Evolutionary conservation across 2,888 invertebrate genomes (phyloP), one percentile per base, ranked within the genome.

Genomic region (Himalopsyche japonica): DNA sequence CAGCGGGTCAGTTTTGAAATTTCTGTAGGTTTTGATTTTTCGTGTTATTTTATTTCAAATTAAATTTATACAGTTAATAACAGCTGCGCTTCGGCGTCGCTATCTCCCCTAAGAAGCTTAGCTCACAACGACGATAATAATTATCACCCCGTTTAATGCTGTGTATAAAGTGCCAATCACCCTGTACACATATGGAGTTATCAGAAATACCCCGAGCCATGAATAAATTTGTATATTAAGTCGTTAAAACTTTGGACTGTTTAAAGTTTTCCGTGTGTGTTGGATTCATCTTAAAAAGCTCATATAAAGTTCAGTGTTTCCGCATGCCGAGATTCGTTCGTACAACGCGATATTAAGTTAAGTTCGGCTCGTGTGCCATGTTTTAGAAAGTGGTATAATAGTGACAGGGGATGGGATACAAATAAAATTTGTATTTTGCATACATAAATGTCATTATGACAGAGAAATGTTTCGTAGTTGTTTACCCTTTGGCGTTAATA

Each of bases 191-290:
- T 70, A 70, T 70, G 70, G 70, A 24, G 27, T 30, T 70, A 70
- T 70, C 70, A 70, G 70, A 70, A 70, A 70, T 70, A 70, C 18
- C 70, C 70, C 10, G 27, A 30, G 70, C 70, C 27, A 70, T 70
- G 70, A 70, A 70, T 70, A 70, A 70, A 70, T 70, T 70, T 70
- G 70, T 70, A 70, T 70, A 70, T 70, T 70, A 70, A 70, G 70
- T 30, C 70, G 70, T 70, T 70, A 70, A 70, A 70, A 70, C 70
- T 70, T 70, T 70, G 0, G 70, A 70, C 70, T 70, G 70, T 70
- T 70, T 70, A 30, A 70, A 70, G 70, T 70, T 70, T 70, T 70
- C 70, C 70, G 30, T 30, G 30, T 70, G 70, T 70, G 70, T 70
- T 70, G 27, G 70, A 70, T 27, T 70, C 24, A 70, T 27, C 70